These are phyloP conservation scores for Erinaceus europaeus DNA, from an alignment of 2,113 vertebrate species.

Conservation along the genomic window DNA sequence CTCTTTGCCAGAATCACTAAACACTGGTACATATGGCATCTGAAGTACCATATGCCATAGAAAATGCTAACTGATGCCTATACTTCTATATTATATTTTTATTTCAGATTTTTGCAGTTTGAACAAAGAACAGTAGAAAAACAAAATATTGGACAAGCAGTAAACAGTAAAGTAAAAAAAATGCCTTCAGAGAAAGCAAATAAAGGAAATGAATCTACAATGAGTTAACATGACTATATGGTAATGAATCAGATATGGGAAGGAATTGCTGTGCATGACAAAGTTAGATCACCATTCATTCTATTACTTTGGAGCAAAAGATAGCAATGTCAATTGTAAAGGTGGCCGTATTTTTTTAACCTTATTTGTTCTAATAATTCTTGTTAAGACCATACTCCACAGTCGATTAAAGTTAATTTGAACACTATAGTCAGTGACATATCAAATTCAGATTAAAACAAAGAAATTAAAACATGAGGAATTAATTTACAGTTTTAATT, in stretches of 20 bases:
- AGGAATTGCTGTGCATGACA: conserved; percentile 52
- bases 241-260: conserved; percentile 48
- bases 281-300: conserved; percentile 50
- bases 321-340: conserved; percentile 14
- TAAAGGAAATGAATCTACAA: conserved; percentile 59
- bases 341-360: conserved; percentile 32
- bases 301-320: conserved; percentile 51
- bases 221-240: conserved; percentile 55
- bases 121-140: conserved; percentile 87
- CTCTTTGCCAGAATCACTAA: conserved; percentile 98
- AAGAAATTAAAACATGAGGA: neutral
- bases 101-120: conserved; percentile 87
- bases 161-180: conserved; percentile 77
- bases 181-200: conserved; percentile 73
- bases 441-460: conserved; percentile 44
- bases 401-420: conserved; percentile 43
- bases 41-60: conserved; percentile 99
- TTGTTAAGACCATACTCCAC: conserved; percentile 33
- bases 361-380: conserved; percentile 55
- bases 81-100: conserved; percentile 89
- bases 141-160: conserved; percentile 86
- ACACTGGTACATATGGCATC: conserved; percentile 99
- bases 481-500: conserved; percentile 23
- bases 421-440: neutral
- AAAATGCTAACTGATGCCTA: conserved; percentile 96